Base-by-base conservation (phyloP, 2,113 vertebrate genomes). In the Anarrhichthys ocellatus region DNA sequence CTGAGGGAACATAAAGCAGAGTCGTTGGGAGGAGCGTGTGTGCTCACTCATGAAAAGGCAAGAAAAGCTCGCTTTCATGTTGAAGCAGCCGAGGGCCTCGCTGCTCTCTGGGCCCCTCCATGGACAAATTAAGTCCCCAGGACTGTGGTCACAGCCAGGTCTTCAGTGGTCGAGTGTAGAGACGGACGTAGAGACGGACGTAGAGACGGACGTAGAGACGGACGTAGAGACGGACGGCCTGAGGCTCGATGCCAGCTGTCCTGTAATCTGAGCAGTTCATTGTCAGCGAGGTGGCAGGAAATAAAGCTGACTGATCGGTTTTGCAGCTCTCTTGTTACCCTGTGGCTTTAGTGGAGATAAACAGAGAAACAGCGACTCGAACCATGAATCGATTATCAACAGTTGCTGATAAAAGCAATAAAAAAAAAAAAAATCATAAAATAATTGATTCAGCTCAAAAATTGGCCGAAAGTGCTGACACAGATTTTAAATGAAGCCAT, bases 51-150 rank as follows among this genome's bases (percentile, higher is more conserved):
- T 58, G 76, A 36, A 67, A 71, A 64, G 42, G 29, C 73, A 63
- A 67, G 80, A 78, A 82, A 77, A 56, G 86, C 78, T 73, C 82
- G 86, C 81, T 83, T 93, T 94, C 81, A 92, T 78, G 85, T 72
- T 58, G 48, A 59, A 88, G 48, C 59, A 73, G 77, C 77, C 27
- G 56, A 78, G 68, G 77, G 58, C 80, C 80, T 67, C 66, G 67
- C 32, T 52, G 46, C 4, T 14, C 67, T 64, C 32, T 2, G 61
- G 74, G 67, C 46, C 71, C 38, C 52, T 9, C 22, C 18, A 10
- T 18, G 4, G 46, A 67, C 56, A 22, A 83, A 87, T 76, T 62
- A 83, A 75, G 79, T 82, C 8, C 56, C 80, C 59, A 77, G 44
- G 73, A 36, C 54, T 13, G 27, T 34, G 14, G 14, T 15, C 44